Base-by-base conservation (phyloP, 2,797 vertebrate species). In the Helarctos malayanus region DNA sequence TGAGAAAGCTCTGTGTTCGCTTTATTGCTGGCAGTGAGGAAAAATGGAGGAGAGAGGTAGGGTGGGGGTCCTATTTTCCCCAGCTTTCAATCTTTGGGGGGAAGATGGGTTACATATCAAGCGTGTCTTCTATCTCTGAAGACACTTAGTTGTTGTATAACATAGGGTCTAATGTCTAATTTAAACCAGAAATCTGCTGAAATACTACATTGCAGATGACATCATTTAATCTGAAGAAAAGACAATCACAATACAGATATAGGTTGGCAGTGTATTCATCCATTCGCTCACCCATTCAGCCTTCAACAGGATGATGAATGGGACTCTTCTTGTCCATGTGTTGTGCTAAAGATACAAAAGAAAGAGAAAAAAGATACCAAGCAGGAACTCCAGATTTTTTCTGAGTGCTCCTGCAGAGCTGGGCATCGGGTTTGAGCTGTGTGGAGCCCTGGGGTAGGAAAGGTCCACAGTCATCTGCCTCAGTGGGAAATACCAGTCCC, bases 391-490 rank as follows among this genome's bases (percentile, higher is more conserved):
- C 47, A 45, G 3, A 23, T 82, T 15, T 61, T 69, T 41, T 47
- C n/a, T 47, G 52, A 35, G 10, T 15, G 16, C 11, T 29, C 19
- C 18, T 14, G 0, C 1, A 2, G 23, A 13, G 29, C 47, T 71
- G 3, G 41, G 2, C 1, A 5, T 11, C 16, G 10, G 10, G 38
- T 7, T 65, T 57, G 0, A 18, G 5, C 21, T 16, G 2, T 9
- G 18, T 3, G 19, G 19, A 18, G 4, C 2, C 0, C 0, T 10
- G 2, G 27, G 12, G 2, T 3, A 12, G 3, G 4, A 25, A 13
- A 41, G 45, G 23, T 1, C 52, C 16, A 10, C 23, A 11, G 8
- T 4, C 61, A 12, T 4, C 8, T 10, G 5, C 12, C 13, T 11
- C 23, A 21, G 0, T 47, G 29, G 23, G 11, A 11, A 69, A 35